These are phyloP conservation scores for Pilophorus perplexus DNA, from an alignment of 2,888 invertebrate genomes.

Conservation along the genomic window DNA sequence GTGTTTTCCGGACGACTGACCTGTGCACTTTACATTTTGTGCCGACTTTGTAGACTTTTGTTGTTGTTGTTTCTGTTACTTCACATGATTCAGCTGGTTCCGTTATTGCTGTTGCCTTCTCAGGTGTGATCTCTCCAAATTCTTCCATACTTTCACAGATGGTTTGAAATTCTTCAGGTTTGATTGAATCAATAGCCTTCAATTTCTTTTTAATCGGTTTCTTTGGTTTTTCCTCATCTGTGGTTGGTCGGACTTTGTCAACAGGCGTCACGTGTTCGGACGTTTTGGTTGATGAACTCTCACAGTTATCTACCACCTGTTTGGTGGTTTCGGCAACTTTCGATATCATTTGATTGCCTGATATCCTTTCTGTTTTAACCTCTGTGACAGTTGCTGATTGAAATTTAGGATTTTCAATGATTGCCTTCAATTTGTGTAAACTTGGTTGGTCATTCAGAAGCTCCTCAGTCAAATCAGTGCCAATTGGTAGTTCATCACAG, in stretches of 20 bases:
- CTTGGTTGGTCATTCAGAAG: background rate
- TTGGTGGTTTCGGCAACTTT: slow-evolving; percentile 16
- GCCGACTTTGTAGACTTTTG: slow-evolving; percentile 4
- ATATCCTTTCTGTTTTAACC: slow-evolving; percentile 24
- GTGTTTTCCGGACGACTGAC: no score
- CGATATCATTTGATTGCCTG: background rate
- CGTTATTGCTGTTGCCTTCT: no score
- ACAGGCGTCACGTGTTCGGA: no score
- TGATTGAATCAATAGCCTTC: no score
- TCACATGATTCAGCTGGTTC: no score
- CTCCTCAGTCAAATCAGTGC: slow-evolving; percentile 3
- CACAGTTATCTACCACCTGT: slow-evolving; percentile 5
- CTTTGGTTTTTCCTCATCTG: no score
- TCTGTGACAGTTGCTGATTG: slow-evolving; percentile 30
- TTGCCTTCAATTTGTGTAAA: slow-evolving; percentile 24
- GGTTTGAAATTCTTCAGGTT: no score
- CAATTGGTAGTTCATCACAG: slow-evolving; percentile 42
- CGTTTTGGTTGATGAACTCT: no score
- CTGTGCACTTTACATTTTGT: slow-evolving; percentile 25
- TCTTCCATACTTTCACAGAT: no score
- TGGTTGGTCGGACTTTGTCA: no score
- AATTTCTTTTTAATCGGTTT: no score
- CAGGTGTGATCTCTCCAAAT: no score
- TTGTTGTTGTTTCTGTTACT: slow-evolving; percentile 42
- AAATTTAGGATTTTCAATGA: background rate